These are phyloP conservation scores for Megaceryle maxima DNA, from an alignment of 2,113 vertebrate species.

Conservation along the genomic window DNA sequence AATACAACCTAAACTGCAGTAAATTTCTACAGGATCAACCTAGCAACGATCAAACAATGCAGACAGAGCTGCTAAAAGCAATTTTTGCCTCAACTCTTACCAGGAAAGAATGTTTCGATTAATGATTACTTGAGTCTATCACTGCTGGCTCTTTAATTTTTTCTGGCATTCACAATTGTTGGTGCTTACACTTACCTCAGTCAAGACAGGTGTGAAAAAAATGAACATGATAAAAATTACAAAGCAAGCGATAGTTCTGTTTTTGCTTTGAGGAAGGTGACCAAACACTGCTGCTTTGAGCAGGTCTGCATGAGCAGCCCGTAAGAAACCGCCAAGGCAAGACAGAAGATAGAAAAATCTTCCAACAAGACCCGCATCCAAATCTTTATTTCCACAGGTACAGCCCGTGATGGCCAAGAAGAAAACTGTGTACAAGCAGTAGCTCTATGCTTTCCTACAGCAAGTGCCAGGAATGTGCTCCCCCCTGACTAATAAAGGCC, in stretches of 20 bases:
- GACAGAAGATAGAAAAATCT: background rate
- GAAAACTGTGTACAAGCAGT: background rate
- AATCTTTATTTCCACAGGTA: background rate
- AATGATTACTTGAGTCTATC: constrained; percentile 43
- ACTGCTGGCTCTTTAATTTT: background rate
- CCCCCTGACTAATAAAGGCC: constrained; percentile 65
- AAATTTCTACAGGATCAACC: background rate
- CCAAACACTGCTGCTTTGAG: background rate
- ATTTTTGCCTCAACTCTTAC: constrained; percentile 15
- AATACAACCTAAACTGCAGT: background rate
- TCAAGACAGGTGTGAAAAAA: constrained; percentile 26
- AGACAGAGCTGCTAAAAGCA: background rate
- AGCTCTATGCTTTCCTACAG: background rate
- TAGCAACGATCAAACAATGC: background rate
- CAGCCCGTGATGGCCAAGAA: background rate
- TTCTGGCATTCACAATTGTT: background rate
- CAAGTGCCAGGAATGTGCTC: constrained; percentile 53
- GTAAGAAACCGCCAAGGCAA: background rate
- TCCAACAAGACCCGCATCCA: background rate
- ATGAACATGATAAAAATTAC: background rate
- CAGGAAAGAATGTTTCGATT: constrained; percentile 42
- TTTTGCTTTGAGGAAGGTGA: background rate
- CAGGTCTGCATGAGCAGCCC: background rate
- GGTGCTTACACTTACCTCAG: background rate
- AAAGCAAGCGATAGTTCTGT: background rate